These are phyloP conservation scores for Chloropsis cyanopogon DNA, from an alignment of 2,113 vertebrate species.

Conservation along the genomic window DNA sequence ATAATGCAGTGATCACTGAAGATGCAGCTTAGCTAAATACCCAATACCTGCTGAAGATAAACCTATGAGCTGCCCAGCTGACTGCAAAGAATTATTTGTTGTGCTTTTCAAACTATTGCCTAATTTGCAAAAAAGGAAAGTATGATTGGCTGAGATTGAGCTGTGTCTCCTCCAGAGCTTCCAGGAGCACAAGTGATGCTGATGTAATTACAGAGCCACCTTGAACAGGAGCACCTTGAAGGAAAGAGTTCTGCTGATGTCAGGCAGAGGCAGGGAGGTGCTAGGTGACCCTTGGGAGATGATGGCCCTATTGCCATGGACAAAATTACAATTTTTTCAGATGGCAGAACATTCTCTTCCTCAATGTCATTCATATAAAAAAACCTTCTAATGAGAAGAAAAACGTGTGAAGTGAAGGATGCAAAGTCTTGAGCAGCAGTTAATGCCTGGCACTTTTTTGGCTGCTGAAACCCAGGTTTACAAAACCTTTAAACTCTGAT, in stretches of 20 bases:
- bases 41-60: neutral
- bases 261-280: neutral
- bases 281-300: neutral
- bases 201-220: neutral
- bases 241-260: neutral
- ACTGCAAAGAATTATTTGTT: neutral
- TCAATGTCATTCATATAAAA: constrained; percentile 11
- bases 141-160: neutral
- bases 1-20: neutral
- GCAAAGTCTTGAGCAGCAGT: neutral
- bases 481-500: neutral
- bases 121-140: neutral
- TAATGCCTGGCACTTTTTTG: neutral
- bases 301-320: neutral
- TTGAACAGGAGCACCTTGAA: neutral
- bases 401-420: neutral
- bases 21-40: neutral
- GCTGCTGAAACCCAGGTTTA: neutral
- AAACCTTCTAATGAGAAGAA: neutral
- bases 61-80: neutral
- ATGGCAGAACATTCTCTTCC: neutral
- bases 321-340: neutral
- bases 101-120: neutral
- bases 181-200: neutral
- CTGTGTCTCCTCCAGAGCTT: neutral